Evolutionary conservation across 2,888 invertebrate species (phyloP), one percentile per base, ranked within the genome.

Genomic region (Pyrrhia umbra): DNA sequence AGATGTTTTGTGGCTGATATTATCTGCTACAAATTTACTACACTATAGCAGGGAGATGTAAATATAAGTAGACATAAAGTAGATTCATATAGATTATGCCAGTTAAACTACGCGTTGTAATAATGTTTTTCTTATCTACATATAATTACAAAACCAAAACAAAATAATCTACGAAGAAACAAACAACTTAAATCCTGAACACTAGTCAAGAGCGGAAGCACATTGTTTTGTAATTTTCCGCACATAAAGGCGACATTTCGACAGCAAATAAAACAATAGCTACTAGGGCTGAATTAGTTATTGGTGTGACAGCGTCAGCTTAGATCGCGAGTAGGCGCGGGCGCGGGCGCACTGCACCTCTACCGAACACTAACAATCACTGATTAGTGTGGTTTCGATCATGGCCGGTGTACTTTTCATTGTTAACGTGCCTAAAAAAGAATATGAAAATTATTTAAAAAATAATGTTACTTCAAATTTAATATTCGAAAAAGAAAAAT

Each of bases 401-500:
- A 96, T 96, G 95, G 89, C 96, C 9, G 96, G 96, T 30, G 95
- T 95, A n/a, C 84, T 96, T 40, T 95, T 96, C 73, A 91, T 96
- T 30, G 93, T 96, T 13, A 95, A 93, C 70, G 93, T 96, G 18
- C 96, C 96, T 5, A 94, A 93, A 21, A 95, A 93, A 60, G 91
- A 90, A 57, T 88, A 95, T 74, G 96, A 96, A 85, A 83, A 86
- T 42, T 85, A 85, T 63, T 70, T 89, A 60, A 83, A 80, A 65
- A 80, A 80, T 18, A 82, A 68, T 21, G 75, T 70, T 5, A 52
- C 74, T 27, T 61, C 79, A 37, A 84, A 80, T 73, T 70, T 81
- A 15, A 61, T 76, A 45, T 63, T 79, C 2, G 81, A 83, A 62
- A 83, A 82, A 49, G 85, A 86, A 46, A 85, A 86, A 66, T 79